Percentiles rank a stretch among this genome's conserved stretches.
These are phyloP conservation scores for Anoplolepis gracilipes DNA, from an alignment of 1,140 invertebrate species.

Conservation along the genomic window DNA sequence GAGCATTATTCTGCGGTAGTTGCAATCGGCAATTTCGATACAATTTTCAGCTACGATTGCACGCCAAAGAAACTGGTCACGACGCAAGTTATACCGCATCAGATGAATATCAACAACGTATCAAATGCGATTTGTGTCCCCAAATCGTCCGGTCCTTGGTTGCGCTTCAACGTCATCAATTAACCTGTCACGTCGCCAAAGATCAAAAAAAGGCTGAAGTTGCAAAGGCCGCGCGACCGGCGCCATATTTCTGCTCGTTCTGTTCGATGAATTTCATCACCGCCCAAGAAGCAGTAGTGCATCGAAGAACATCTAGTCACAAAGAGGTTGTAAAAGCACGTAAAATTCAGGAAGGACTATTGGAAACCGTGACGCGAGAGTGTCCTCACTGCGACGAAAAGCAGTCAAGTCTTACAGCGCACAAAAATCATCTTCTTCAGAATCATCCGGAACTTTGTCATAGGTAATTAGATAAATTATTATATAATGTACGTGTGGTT, in stretches of 20 bases:
- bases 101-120: conserved; percentile 89
- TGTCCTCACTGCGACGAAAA: conserved; percentile 88
- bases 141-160: conserved; percentile 87
- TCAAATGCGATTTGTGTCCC: conserved; percentile 87
- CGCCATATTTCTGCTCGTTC: conserved; percentile 88
- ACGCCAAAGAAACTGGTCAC: conserved; percentile 87
- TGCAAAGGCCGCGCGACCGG: neutral
- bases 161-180: conserved; percentile 89
- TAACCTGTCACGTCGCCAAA: conserved; percentile 83
- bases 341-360: conserved; percentile 70
- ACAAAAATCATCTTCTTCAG: conserved; percentile 89
- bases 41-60: conserved; percentile 90
- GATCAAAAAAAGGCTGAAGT: conserved; percentile 80
- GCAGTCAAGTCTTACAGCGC: conserved; percentile 86
- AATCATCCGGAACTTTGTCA: conserved; percentile 87
- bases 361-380: conserved; percentile 78
- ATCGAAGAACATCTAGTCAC: conserved; percentile 89
- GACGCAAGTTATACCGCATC: conserved; percentile 85
- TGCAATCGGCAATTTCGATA: conserved; percentile 89
- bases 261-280: conserved; percentile 89
- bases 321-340: conserved; percentile 85
- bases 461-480: conserved; percentile 79
- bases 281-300: conserved; percentile 88
- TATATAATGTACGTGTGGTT: neutral
- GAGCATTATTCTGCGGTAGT: conserved; percentile 87